Evolutionary conservation across 2,113 vertebrate species (phyloP), one percentile per base, ranked within the genome.

Genomic region (Aegotheles bennettii): DNA sequence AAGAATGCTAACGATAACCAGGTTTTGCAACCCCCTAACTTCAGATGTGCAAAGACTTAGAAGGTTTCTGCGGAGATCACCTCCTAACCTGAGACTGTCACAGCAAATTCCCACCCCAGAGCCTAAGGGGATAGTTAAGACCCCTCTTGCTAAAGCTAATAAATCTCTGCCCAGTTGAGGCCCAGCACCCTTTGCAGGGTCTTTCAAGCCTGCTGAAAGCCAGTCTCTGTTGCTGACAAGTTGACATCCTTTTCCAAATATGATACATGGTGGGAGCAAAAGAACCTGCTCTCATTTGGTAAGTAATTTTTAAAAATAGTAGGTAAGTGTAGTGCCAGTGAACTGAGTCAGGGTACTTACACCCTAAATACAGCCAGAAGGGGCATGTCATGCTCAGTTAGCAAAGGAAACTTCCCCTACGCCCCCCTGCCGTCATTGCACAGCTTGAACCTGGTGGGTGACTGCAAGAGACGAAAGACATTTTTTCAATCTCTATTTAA

Each of bases 351-450:
- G 57, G 73, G 56, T 60, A n/a, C 16, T 61, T 4, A 2, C 19
- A 57, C 50, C 70, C 84, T 40, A 13, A 42, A 29, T 17, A 45
- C 48, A 78, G 18, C 29, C 60, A 69, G 45, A 87, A 75, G 60
- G 50, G 48, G 6, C 36, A 36, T 15, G 20, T 45, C 31, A 26
- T 12, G 13, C 63, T 78, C 64, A 43, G 28, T 1, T 67, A 24
- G 23, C 60, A 70, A 73, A 59, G 51, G 28, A 60, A 71, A 24
- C 35, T 60, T 68, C 56, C 35, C 57, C 71, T 9, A 1, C 63
- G 33, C 9, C 0, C 3, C 56, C 64, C 47, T 31, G 24, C 38
- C 26, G 13, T 47, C 7, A 0, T 11, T 53, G 35, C 73, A n/a
- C 31, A 75, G 51, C 69, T 89, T 75, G 60, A 70, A 56, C 53